A percentile compares a stretch with the other conserved stretches of the same genome.
phyloP scores from a whole-genome alignment of 37 sponge, comb jelly and placozoan species.

The Theonella swinhoei region DNA sequence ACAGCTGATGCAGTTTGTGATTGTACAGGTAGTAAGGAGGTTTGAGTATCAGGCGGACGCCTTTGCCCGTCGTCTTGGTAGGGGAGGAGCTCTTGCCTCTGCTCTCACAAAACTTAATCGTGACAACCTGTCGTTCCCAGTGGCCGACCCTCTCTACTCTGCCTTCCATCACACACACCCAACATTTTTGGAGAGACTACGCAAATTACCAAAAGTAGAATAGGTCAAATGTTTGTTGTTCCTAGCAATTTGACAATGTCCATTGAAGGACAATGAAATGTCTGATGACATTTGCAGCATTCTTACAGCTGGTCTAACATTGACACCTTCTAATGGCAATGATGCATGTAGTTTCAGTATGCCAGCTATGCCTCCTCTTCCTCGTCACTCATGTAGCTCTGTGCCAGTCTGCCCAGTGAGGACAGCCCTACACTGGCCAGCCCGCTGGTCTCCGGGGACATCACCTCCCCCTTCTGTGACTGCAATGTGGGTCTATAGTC shows the following conservation, averaged over 20 bases:
- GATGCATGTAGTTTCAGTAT: no score
- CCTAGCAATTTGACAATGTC: background rate
- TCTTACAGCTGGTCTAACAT: no score
- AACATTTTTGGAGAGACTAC: constrained; percentile 82
- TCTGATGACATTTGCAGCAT: no score
- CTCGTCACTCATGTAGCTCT: no score
- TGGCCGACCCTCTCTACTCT: constrained; percentile 92
- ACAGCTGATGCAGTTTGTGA: constrained; percentile 68
- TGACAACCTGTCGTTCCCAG: constrained; percentile 90
- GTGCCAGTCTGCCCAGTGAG: no score
- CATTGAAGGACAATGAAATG: no score
- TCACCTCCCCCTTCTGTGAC: no score
- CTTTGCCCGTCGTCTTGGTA: constrained; percentile 77
- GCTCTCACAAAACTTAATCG: constrained; percentile 80
- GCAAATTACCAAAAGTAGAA: constrained; percentile 38
- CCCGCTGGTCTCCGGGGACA: no score
- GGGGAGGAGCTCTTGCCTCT: constrained; percentile 42
- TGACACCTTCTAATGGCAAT: no score
- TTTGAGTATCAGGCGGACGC: constrained; percentile 96
- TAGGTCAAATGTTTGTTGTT: background rate
- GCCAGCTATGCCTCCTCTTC: no score
- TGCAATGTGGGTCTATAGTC: no score
- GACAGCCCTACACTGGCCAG: no score
- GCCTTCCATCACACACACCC: constrained; percentile 94
- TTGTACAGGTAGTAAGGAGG: constrained; percentile 71